Percentiles rank a stretch among this genome's conserved stretches.
Conservation (phyloP, 30 jellyfish, hydroid and myxozoan genomes). For the Aurelia sp. region DNA sequence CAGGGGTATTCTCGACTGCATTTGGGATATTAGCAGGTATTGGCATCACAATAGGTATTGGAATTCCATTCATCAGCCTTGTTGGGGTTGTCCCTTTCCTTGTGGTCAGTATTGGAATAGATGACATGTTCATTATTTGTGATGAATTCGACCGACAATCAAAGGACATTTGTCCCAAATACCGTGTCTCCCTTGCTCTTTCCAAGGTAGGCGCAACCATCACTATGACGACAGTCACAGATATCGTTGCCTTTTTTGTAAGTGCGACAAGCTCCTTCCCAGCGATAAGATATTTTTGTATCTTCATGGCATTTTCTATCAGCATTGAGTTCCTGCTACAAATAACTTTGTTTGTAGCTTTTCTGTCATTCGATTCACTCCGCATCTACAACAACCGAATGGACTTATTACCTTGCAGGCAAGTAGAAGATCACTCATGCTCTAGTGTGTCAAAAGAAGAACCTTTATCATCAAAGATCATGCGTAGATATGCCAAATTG, state of each 20-base stretch:
- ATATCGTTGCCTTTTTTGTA: slow-evolving; percentile 58
- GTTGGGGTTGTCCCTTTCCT: slow-evolving; percentile 82
- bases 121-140: slow-evolving; percentile 78
- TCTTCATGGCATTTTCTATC: slow-evolving; percentile 63
- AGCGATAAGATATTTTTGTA: slow-evolving; percentile 70
- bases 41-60: slow-evolving; percentile 50
- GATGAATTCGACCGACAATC: slow-evolving; percentile 70
- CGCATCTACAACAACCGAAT: slow-evolving; percentile 55
- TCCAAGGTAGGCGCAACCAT: slow-evolving; percentile 79
- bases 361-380: slow-evolving; percentile 50
- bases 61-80: slow-evolving; percentile 75
- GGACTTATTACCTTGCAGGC: slow-evolving; percentile 61
- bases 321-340: slow-evolving; percentile 52
- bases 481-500: slow-evolving; percentile 38
- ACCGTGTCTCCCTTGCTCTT: slow-evolving; percentile 64
- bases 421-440: slow-evolving; percentile 55
- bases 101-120: slow-evolving; percentile 76
- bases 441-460: slow-evolving; percentile 49
- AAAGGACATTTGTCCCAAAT: slow-evolving; percentile 19
- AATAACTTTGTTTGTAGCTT: slow-evolving; percentile 67
- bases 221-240: slow-evolving; percentile 83
- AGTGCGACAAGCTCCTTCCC: slow-evolving; percentile 73
- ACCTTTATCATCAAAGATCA: slow-evolving; percentile 42
- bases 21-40: slow-evolving; percentile 80
- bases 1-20: slow-evolving; percentile 63